Evolutionary conservation across 2,113 vertebrate genomes (phyloP).

Genomic region (Eublepharis macularius): DNA sequence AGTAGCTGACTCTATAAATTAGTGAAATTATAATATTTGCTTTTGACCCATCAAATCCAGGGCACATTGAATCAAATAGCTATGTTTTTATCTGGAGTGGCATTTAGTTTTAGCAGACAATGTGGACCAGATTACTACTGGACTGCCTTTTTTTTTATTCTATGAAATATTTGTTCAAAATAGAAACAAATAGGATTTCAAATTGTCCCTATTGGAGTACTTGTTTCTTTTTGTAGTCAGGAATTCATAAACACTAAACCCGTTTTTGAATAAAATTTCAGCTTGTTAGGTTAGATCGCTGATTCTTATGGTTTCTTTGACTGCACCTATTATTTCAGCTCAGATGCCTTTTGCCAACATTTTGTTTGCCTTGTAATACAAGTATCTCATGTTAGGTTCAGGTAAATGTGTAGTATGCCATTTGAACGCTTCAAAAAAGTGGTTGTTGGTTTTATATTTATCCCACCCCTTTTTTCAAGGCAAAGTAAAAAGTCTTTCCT

Average conservation of each 20-base stretch:
- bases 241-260: background rate
- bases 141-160: background rate
- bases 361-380: too few species aligned
- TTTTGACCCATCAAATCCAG: background rate
- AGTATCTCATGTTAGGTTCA: too few species aligned
- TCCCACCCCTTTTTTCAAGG: too few species aligned
- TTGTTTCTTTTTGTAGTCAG: background rate
- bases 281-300: too few species aligned
- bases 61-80: background rate
- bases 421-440: too few species aligned
- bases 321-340: too few species aligned
- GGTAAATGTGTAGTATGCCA: too few species aligned
- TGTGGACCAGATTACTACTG: background rate
- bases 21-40: background rate
- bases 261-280: too few species aligned
- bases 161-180: background rate
- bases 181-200: background rate
- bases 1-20: background rate
- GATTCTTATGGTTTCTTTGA: too few species aligned
- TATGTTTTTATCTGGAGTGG: background rate
- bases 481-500: too few species aligned
- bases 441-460: too few species aligned
- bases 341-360: too few species aligned
- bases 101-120: background rate
- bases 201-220: background rate